Conservation (phyloP, 2,888 invertebrate genomes). For the Catocala fraxini region DNA sequence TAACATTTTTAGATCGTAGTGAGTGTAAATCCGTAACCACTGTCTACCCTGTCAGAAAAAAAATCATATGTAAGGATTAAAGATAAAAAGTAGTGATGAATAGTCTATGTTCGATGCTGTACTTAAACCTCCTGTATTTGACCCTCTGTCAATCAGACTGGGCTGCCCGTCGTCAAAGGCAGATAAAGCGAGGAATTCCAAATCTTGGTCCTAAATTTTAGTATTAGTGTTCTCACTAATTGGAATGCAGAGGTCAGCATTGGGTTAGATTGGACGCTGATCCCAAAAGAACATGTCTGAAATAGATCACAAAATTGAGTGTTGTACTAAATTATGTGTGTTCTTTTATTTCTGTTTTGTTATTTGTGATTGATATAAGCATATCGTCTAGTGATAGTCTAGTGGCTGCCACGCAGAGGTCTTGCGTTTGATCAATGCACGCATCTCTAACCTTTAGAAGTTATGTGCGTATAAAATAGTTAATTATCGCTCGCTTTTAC, state of each 20-base stretch:
- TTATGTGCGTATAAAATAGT: no score
- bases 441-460: no score
- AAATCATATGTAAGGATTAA: not conserved
- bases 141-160: not conserved
- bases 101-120: no score
- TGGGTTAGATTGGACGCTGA: not conserved
- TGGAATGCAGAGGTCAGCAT: constrained; percentile 6
- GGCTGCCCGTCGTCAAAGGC: not conserved
- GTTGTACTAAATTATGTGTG: no score
- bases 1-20: no score
- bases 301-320: not conserved
- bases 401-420: no score
- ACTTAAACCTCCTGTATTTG: not conserved
- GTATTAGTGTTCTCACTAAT: constrained; percentile 1
- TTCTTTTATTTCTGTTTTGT: no score
- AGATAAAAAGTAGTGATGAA: not conserved
- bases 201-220: constrained; percentile 4
- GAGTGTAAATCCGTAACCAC: no score
- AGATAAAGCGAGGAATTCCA: not conserved
- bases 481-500: no score
- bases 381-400: no score
- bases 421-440: no score
- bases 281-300: not conserved
- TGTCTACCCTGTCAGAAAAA: not conserved
- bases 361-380: no score